Evolutionary conservation across 2,113 vertebrate species (phyloP), one percentile per base, ranked within the genome.

Genomic region (Myxocyprinus asiaticus): DNA sequence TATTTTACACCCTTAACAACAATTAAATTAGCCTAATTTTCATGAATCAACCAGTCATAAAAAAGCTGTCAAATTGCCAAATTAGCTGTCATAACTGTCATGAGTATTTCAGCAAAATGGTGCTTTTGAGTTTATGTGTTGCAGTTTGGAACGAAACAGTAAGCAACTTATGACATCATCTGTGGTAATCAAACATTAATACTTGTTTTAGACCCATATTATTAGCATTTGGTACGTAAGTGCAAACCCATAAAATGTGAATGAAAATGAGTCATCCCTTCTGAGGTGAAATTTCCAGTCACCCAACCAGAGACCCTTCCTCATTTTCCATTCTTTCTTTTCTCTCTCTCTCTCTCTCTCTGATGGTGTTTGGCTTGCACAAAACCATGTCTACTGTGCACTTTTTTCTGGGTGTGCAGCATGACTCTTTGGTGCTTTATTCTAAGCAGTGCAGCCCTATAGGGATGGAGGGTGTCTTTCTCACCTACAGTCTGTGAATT

Each of bases 401-500:
- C 15, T 48, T 63, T 76, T 64, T 33, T 67, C 12, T 67, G 64
- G 45, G 69, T 82, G 75, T 71, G 63, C 68, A 70, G 44, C 65
- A 42, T 76, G 66, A 61, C 64, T 76, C 42, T 0, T 55, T 68
- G 50, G 55, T 56, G 51, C 14, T 63, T 56, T 67, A 67, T 5
- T 76, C 48, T 53, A 55, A n/a, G n/a, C n/a, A n/a, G n/a, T n/a
- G n/a, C 22, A 33, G 22, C 77, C 50, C 17, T n/a, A 22, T 73
- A 63, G 42, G 17, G 48, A 51, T 43, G 42, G 56, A 71, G 17
- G 68, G 51, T 14, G n/a, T 42, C 68, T 77, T 79, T 50, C 63
- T 68, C 42, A 48, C 50, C 61, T 58, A 71, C 45, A 67, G 77
- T 66, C 67, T 76, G 68, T 70, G 56, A 72, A 50, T 65, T 84